These are phyloP conservation scores for Caenorhabditis sp. DNA, from an alignment of 2,888 invertebrate species.

Conservation along the genomic window DNA sequence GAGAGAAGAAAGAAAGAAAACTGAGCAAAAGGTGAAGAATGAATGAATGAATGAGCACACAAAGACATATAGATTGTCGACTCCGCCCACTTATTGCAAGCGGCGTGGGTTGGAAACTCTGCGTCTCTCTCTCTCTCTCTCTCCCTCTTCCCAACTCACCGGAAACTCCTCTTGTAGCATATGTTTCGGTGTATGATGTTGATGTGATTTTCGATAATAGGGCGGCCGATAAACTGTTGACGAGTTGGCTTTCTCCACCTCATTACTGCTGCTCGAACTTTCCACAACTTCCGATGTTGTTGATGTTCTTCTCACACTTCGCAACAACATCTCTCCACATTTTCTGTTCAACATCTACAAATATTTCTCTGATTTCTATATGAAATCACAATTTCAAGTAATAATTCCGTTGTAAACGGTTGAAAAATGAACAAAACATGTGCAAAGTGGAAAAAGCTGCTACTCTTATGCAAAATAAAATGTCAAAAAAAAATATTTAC, in stretches of 20 bases:
- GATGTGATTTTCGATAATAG: constrained; percentile 48
- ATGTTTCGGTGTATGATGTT: constrained; percentile 47
- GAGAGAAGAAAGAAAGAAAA: too few relatives aligned
- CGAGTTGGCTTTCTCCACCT: constrained; percentile 22
- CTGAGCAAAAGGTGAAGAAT: too few relatives aligned
- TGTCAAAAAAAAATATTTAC: too few relatives aligned
- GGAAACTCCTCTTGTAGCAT: constrained; percentile 59
- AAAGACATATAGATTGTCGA: too few relatives aligned
- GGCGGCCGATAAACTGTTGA: constrained; percentile 50
- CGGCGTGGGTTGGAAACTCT: too few relatives aligned
- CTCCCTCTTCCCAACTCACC: constrained; percentile 8
- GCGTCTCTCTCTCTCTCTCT: too few relatives aligned
- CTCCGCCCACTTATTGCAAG: too few relatives aligned
- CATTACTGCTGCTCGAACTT: neutral
- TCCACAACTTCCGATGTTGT: constrained; percentile 8
- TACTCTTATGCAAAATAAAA: too few relatives aligned
- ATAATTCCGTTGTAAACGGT: neutral
- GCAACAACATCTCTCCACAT: constrained; percentile 7
- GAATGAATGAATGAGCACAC: too few relatives aligned
- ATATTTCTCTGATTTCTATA: too few relatives aligned
- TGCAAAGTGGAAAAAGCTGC: too few relatives aligned
- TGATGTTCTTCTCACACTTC: constrained; percentile 23
- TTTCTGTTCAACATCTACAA: constrained; percentile 30
- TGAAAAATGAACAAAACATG: too few relatives aligned
- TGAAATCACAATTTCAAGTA: constrained; percentile 3